phyloP scores from a whole-genome alignment of 2,888 invertebrate species.

The Calameuta pallipes region DNA sequence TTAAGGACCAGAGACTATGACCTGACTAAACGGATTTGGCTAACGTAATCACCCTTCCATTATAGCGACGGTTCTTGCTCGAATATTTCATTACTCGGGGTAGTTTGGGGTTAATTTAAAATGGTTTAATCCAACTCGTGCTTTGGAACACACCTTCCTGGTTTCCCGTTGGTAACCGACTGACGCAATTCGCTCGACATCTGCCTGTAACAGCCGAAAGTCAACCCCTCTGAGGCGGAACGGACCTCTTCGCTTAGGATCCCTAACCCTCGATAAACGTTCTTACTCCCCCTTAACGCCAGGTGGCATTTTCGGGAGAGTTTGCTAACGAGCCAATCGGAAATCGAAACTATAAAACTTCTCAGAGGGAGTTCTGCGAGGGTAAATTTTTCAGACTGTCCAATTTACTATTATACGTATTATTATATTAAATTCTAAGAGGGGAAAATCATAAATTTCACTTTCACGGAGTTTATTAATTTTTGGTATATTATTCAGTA shows the following conservation, averaged over 20 bases:
- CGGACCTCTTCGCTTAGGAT: background rate
- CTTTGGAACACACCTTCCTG: background rate
- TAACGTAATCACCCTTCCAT: constrained; percentile 24
- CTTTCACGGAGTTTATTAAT: no score
- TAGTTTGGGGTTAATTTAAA: constrained; percentile 25
- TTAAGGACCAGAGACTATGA: background rate
- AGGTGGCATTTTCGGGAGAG: no score
- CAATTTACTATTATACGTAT: no score
- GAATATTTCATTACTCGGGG: constrained; percentile 22
- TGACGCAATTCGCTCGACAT: constrained; percentile 22
- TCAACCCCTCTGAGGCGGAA: constrained; percentile 13
- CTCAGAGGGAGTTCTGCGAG: no score
- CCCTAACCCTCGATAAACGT: no score
- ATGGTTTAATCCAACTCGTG: constrained; percentile 21
- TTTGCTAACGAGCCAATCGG: no score
- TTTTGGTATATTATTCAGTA: no score
- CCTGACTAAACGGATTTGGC: constrained; percentile 7
- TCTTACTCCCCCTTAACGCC: no score
- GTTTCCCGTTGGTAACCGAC: constrained; percentile 3
- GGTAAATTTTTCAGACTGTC: no score
- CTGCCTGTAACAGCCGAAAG: constrained; percentile 22
- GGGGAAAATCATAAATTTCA: no score
- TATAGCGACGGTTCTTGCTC: constrained; percentile 22
- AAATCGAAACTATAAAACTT: no score
- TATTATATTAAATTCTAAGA: no score